Conservation (phyloP, 2,113 vertebrate genomes). For the Thunnus maccoyii region DNA sequence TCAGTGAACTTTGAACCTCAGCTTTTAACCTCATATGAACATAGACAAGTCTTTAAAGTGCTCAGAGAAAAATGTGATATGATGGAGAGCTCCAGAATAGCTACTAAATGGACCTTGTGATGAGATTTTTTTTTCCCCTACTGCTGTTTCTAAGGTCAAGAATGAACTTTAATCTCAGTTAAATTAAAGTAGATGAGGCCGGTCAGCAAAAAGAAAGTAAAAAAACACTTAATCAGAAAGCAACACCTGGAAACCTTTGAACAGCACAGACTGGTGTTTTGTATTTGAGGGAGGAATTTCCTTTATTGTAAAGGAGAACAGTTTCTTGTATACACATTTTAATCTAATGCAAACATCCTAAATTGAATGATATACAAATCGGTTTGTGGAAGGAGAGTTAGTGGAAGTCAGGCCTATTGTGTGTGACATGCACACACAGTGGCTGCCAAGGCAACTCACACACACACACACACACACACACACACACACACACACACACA, state of each 20-base stretch:
- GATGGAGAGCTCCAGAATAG: no score
- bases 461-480: conserved; percentile 25
- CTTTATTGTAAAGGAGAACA: background rate
- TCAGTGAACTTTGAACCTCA: no score
- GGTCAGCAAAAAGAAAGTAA: background rate
- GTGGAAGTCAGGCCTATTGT: conserved; percentile 37
- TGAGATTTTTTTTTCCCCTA: no score
- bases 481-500: conserved; percentile 25
- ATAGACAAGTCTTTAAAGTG: no score
- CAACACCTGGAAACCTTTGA: background rate
- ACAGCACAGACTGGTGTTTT: background rate
- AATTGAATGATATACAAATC: conserved; percentile 55
- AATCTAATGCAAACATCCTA: conserved; percentile 56
- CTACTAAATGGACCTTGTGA: no score
- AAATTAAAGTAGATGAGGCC: background rate
- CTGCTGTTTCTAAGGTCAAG: background rate
- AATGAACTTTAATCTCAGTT: background rate
- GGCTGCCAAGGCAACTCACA: conserved; percentile 26
- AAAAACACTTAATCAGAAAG: background rate
- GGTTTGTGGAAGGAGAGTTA: conserved; percentile 20
- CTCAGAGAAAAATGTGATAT: no score
- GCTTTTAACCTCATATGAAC: no score
- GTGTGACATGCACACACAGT: conserved; percentile 10
- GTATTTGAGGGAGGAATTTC: background rate
- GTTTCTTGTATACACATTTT: conserved; percentile 29